A percentile compares a stretch with the other conserved stretches of the same genome.
phyloP scores from a whole-genome alignment of 2,797 vertebrate species.

The Halcyon chelicuti region DNA sequence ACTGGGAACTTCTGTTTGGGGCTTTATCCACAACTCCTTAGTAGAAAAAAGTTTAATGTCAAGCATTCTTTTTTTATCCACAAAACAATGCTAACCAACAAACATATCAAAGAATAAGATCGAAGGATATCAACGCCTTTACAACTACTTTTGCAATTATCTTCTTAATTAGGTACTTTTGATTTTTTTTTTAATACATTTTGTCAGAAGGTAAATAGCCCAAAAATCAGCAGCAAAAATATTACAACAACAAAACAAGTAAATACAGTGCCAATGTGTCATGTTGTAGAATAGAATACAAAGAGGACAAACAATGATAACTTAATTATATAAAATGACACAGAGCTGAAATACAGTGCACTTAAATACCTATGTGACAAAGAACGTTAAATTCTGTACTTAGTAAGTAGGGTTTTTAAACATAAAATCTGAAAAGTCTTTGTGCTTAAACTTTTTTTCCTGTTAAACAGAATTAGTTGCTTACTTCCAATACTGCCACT shows the following conservation, averaged over 20 bases:
- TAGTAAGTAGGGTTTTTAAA: slow-evolving; percentile 71
- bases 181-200: slow-evolving; percentile 49
- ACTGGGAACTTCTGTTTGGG: slow-evolving; percentile 66
- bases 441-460: slow-evolving; percentile 79
- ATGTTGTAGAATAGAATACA: slow-evolving; percentile 73
- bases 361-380: slow-evolving; percentile 81
- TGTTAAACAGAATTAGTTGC: slow-evolving; percentile 80
- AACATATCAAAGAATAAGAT: slow-evolving; percentile 76
- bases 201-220: slow-evolving; percentile 73
- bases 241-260: slow-evolving; percentile 77
- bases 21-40: slow-evolving; percentile 74
- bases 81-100: slow-evolving; percentile 80
- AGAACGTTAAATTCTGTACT: slow-evolving; percentile 80
- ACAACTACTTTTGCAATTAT: slow-evolving; percentile 71
- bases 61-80: slow-evolving; percentile 80
- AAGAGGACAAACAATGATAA: slow-evolving; percentile 82
- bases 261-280: slow-evolving; percentile 77
- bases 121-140: slow-evolving; percentile 72
- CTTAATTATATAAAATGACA: slow-evolving; percentile 83
- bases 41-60: slow-evolving; percentile 78
- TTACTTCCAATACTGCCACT: slow-evolving; percentile 85
- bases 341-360: slow-evolving; percentile 81
- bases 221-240: slow-evolving; percentile 80
- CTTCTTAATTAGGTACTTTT: slow-evolving; percentile 72
- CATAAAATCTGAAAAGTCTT: slow-evolving; percentile 80